Conservation (phyloP, 2,113 vertebrate species). For the Daubentonia madagascariensis region DNA sequence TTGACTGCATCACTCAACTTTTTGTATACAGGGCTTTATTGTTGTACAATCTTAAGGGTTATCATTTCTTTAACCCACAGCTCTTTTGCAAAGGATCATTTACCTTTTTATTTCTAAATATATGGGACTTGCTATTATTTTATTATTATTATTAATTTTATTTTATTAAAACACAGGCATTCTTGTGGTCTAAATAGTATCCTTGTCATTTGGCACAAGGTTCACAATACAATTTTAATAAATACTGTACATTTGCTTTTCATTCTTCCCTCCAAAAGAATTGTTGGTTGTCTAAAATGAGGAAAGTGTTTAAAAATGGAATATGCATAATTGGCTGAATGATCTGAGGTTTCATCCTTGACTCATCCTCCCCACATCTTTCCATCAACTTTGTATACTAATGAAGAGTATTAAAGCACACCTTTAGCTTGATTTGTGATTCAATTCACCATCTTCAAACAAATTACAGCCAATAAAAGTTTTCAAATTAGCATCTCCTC, state of each 20-base stretch:
- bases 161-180: constrained; percentile 4
- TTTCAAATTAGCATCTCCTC: constrained; percentile 57
- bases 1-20: not conserved
- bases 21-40: not conserved
- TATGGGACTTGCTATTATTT: not conserved
- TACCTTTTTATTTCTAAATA: constrained; percentile 22
- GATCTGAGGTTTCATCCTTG: not conserved
- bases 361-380: not conserved
- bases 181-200: not conserved
- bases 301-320: constrained; percentile 11
- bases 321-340: not conserved
- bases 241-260: not conserved
- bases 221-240: constrained; percentile 30
- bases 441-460: constrained; percentile 47
- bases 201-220: not conserved
- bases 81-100: not conserved
- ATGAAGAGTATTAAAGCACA: not conserved
- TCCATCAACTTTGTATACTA: not conserved
- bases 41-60: not conserved
- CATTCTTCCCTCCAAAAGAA: not conserved
- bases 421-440: constrained; percentile 41
- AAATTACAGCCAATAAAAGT: constrained; percentile 62
- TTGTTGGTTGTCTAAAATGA: not conserved
- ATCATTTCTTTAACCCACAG: not conserved
- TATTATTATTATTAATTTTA: constrained; percentile 14